A percentile compares a stretch with the other conserved stretches of the same genome.
These are phyloP conservation scores for Glaucidium brasilianum DNA, from an alignment of 2,113 vertebrate species.

Conservation along the genomic window DNA sequence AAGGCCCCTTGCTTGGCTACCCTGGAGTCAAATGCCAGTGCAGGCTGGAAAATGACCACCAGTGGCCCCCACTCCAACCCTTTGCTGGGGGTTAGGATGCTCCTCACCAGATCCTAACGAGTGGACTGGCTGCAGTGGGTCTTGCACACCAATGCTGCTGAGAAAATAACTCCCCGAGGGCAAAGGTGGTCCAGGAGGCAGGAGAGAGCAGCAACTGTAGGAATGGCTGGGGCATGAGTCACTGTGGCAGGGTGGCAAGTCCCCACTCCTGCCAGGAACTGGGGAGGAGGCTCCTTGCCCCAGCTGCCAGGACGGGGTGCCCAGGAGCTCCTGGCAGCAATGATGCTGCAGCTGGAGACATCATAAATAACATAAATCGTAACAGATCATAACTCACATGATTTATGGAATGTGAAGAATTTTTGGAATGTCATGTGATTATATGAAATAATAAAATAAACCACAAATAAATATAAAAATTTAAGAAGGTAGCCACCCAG, in stretches of 20 bases:
- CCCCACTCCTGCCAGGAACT: fast-evolving
- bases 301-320: background rate
- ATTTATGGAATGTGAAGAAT: background rate
- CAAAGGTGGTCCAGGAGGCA: fast-evolving
- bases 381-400: background rate
- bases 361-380: background rate
- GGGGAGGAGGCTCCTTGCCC: background rate
- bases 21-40: background rate
- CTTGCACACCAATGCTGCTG: background rate
- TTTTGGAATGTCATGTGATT: background rate
- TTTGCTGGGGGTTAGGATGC: background rate
- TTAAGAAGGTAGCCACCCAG: background rate
- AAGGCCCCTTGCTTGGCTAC: background rate
- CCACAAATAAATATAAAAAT: background rate
- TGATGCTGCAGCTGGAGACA: background rate
- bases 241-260: background rate
- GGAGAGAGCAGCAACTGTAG: fast-evolving
- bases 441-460: background rate
- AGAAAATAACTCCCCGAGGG: background rate
- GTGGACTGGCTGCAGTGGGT: fast-evolving
- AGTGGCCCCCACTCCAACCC: fast-evolving
- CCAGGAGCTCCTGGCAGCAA: background rate
- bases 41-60: background rate
- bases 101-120: background rate
- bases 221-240: background rate